Conservation (phyloP, 2,888 invertebrate genomes). For the Phlogophora meticulosa region DNA sequence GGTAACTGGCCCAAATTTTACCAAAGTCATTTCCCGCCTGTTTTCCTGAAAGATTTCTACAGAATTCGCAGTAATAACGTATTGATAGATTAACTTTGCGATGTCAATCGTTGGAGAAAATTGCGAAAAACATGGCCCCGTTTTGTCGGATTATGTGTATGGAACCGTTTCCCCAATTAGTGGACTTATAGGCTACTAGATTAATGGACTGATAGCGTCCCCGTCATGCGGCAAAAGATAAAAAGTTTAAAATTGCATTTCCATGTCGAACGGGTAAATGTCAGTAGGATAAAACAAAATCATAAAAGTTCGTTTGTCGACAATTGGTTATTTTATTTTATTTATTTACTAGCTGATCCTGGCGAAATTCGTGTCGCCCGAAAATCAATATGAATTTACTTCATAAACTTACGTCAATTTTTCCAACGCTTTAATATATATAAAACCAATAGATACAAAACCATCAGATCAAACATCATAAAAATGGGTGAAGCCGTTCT, state of each 20-base stretch:
- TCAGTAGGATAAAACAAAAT: not conserved
- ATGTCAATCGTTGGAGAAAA: constrained; percentile 51
- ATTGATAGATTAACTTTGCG: constrained; percentile 50
- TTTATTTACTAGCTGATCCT: too few species aligned
- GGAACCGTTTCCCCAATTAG: constrained; percentile 48
- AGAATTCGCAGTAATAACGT: constrained; percentile 63
- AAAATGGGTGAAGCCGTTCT: too few species aligned
- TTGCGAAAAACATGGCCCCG: constrained; percentile 49
- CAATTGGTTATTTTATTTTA: too few species aligned
- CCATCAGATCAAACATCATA: too few species aligned
- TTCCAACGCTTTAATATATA: too few species aligned
- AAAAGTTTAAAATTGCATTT: constrained; percentile 50
- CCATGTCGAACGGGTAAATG: constrained; percentile 10
- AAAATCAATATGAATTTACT: too few species aligned
- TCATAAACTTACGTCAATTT: too few species aligned
- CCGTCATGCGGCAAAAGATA: constrained; percentile 35
- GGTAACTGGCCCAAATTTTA: constrained; percentile 87
- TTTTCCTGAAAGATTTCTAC: constrained; percentile 79
- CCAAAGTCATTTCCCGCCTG: constrained; percentile 84
- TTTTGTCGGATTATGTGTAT: constrained; percentile 38
- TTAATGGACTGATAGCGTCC: constrained; percentile 36
- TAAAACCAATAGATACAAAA: too few species aligned
- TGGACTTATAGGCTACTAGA: constrained; percentile 32
- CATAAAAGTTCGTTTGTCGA: not conserved
- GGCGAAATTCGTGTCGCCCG: too few species aligned